phyloP scores from a whole-genome alignment of 92 coral and sea anemone genomes.

The Ricordea florida region DNA sequence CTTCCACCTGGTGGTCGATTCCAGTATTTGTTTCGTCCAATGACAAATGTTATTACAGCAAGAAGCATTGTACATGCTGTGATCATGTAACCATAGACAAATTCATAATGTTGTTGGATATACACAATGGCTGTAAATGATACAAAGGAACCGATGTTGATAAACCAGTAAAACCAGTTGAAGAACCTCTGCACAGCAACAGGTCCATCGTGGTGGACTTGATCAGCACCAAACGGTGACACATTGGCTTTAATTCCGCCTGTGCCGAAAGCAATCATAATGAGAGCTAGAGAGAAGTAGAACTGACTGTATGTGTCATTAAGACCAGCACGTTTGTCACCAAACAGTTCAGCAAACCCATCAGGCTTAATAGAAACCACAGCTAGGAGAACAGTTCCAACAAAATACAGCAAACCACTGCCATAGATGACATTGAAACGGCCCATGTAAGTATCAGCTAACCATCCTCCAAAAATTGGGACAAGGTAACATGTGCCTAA shows the following conservation, averaged over 20 bases:
- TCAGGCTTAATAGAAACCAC: background rate
- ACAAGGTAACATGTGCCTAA: slow-evolving; percentile 84
- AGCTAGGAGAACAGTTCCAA: slow-evolving; percentile 67
- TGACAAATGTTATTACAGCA: slow-evolving; percentile 59
- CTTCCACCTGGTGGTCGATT: slow-evolving; percentile 88
- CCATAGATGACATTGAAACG: slow-evolving; percentile 77
- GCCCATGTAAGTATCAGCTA: slow-evolving; percentile 84
- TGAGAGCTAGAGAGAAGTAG: slow-evolving; percentile 56
- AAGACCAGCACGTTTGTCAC: background rate
- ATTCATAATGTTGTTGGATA: slow-evolving; percentile 63
- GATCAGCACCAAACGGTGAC: slow-evolving; percentile 98
- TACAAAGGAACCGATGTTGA: slow-evolving; percentile 88
- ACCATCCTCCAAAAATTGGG: slow-evolving; percentile 92
- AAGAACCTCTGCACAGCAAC: slow-evolving; percentile 86
- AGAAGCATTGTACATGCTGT: slow-evolving; percentile 75
- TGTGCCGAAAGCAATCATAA: slow-evolving; percentile 86
- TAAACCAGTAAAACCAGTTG: slow-evolving; percentile 98
- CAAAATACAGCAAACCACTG: slow-evolving; percentile 70
- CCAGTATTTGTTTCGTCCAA: slow-evolving; percentile 67
- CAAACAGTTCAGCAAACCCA: background rate
- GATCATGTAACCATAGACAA: slow-evolving; percentile 77
- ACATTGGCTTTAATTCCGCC: slow-evolving; percentile 99
- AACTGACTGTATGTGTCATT: slow-evolving; percentile 1
- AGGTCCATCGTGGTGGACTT: slow-evolving; percentile 82
- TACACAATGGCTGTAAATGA: slow-evolving; percentile 84